A percentile compares a stretch with the other conserved stretches of the same genome.
Evolutionary conservation across 2,888 invertebrate genomes (phyloP).

Genomic region (Ischnus inquisitorius): DNA sequence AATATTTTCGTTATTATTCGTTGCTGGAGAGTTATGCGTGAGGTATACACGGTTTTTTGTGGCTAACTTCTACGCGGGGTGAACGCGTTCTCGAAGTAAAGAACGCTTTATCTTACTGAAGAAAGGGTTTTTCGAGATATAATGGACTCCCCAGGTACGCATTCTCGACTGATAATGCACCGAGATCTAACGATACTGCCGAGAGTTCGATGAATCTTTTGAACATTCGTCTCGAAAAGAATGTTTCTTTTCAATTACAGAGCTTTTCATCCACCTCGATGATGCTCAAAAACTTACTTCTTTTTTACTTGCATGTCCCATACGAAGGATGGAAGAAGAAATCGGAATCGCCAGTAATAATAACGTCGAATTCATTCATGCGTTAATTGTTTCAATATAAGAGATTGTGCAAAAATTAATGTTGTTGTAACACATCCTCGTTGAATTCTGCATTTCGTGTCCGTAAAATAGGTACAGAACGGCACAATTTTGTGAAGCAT

Average conservation of each 20-base stretch:
- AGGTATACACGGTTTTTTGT: background rate
- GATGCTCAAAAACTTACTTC: background rate
- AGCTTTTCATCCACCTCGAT: background rate
- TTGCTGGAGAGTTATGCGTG: background rate
- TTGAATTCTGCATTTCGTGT: too few species aligned
- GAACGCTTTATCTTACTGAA: background rate
- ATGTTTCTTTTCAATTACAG: background rate
- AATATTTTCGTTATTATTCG: slow-evolving; percentile 2
- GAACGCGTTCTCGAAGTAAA: background rate
- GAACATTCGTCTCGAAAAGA: background rate
- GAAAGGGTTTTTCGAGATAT: background rate
- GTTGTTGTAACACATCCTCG: too few species aligned
- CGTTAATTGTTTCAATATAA: too few species aligned
- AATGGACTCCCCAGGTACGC: background rate
- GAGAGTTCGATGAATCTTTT: background rate
- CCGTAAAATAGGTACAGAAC: too few species aligned
- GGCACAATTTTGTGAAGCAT: too few species aligned
- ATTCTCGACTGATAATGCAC: background rate
- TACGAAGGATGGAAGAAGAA: too few species aligned
- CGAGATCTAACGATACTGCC: background rate
- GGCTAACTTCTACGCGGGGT: background rate
- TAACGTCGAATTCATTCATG: too few species aligned
- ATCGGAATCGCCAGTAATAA: too few species aligned
- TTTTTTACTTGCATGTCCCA: too few species aligned
- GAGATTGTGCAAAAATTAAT: too few species aligned